These are phyloP conservation scores for Oscarella lobularis DNA, from an alignment of 37 sponge, comb jelly and placozoan genomes.

Conservation along the genomic window DNA sequence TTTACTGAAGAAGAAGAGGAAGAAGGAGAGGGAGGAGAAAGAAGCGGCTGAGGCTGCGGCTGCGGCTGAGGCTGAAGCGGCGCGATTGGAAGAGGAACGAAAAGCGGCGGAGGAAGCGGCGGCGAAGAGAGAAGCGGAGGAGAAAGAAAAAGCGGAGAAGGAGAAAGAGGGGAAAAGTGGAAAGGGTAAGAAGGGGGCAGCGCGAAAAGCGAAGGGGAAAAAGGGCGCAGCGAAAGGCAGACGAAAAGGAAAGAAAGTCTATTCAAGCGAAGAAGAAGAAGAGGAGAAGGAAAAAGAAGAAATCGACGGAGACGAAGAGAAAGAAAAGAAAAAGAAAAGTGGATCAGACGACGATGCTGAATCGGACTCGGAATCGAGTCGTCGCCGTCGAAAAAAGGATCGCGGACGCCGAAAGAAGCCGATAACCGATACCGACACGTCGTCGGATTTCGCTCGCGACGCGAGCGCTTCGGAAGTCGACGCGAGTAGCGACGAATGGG, in stretches of 20 bases:
- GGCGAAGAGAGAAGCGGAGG: conserved; percentile 3
- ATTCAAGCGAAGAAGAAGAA: not conserved
- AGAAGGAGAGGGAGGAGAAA: conserved; percentile 6
- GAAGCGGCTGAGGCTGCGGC: conserved; percentile 9
- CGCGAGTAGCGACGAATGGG: conserved; percentile 1
- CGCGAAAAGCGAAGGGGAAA: not conserved
- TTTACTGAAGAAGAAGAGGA: conserved; percentile 7
- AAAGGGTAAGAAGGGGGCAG: conserved; percentile 3
- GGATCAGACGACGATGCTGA: too few species aligned
- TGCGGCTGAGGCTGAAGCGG: conserved; percentile 17
- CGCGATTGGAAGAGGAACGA: not conserved
- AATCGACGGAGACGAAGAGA: conserved; percentile 4
- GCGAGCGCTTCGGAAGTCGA: not conserved
- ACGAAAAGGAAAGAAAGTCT: conserved; percentile 9
- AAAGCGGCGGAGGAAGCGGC: conserved; percentile 14
- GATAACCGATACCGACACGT: too few species aligned
- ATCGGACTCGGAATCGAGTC: not conserved
- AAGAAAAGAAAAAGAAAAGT: conserved; percentile 14
- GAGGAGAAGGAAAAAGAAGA: conserved; percentile 10
- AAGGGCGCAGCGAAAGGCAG: not conserved
- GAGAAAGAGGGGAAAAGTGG: not conserved
- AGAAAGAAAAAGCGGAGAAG: not conserved
- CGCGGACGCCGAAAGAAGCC: not conserved
- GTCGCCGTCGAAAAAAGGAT: not conserved
- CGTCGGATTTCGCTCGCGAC: too few species aligned